Evolutionary conservation across 2,888 invertebrate genomes (phyloP), one percentile per base, ranked within the genome.

Genomic region (Pristionchus exspectatus): DNA sequence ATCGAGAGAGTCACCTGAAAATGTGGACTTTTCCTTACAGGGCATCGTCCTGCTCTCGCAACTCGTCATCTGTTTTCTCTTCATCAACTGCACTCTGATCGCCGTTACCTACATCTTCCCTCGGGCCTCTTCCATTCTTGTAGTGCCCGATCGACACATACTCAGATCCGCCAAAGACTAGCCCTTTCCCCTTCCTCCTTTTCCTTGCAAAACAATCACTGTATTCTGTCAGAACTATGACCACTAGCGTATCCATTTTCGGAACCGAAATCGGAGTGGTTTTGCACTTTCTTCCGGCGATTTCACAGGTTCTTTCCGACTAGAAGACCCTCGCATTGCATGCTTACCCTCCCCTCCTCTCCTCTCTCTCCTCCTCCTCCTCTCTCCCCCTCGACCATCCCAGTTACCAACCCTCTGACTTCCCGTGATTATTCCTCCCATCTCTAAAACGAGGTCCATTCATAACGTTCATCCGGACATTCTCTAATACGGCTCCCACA

Each of bases 11-110:
- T 44, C 3, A 12, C 30, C 74, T 21, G 38, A 33, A 44, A 18
- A 87, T 50, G 18, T 69, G 10, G 44, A 16, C 27, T 3, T 27
- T 44, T 69, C 16, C 7, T 9, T 56, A 30, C 74, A 88, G 87
- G 56, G 24, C 14, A 74, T 56, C 33, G 74, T 88, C 24, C 56
- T 88, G 21, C 38, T 74, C 1, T 59, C 54, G 2, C 87, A 88
- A 88, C 56, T 88, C 30, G 33, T 88, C 72, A 88, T 88, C 87
- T 88, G 87, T n/a, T 89, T 89, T 38, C 54, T 83, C 66, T 24
- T 83, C 24, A 66, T 89, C 83, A 89, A 89, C 50, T 38, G n/a
- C 9, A 81, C 30, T 21, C 24, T 89, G n/a, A 33, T 83, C 0
- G 27, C 54, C n/a, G 66, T 89, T 16, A 69, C 89, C 63, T 63